Conservation (phyloP, 2,888 invertebrate species). For the Craniophora ligustri region DNA sequence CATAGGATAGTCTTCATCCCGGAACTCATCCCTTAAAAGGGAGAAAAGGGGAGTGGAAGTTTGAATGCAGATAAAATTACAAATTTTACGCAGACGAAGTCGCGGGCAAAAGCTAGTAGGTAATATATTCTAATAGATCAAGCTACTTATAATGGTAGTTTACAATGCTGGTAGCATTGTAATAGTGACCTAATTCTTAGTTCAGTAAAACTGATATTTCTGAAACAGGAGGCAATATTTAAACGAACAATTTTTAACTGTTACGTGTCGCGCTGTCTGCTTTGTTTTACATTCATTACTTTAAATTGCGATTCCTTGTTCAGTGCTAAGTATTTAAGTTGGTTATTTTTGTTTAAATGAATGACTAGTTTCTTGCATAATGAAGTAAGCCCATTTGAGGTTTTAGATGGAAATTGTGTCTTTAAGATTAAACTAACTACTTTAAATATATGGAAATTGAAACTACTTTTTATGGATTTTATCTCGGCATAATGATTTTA, state of each 20-base stretch:
- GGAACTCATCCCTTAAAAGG: too few species aligned
- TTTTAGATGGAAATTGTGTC: not conserved
- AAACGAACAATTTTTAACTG: conserved; percentile 7
- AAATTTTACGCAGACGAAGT: too few species aligned
- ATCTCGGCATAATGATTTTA: too few species aligned
- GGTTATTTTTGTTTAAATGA: conserved; percentile 15
- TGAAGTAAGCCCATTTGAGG: conserved; percentile 3
- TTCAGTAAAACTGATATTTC: not conserved
- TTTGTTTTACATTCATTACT: conserved; percentile 27
- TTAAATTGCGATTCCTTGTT: conserved; percentile 28
- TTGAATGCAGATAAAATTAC: too few species aligned
- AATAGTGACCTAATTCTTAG: not conserved
- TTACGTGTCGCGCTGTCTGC: conserved; percentile 12
- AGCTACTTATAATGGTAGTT: not conserved
- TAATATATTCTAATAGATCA: not conserved
- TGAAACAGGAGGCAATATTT: conserved; percentile 6
- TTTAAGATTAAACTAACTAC: not conserved
- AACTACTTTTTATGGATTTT: too few species aligned
- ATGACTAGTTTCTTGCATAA: conserved; percentile 16
- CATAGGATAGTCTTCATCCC: too few species aligned
- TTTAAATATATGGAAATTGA: not conserved
- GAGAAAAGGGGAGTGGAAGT: too few species aligned
- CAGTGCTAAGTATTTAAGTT: conserved; percentile 18
- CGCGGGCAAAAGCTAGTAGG: too few species aligned
- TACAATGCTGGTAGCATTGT: too few species aligned